A percentile compares a stretch with the other conserved stretches of the same genome.
phyloP scores from a whole-genome alignment of 2,797 vertebrate species.

The Lagodon rhomboides region DNA sequence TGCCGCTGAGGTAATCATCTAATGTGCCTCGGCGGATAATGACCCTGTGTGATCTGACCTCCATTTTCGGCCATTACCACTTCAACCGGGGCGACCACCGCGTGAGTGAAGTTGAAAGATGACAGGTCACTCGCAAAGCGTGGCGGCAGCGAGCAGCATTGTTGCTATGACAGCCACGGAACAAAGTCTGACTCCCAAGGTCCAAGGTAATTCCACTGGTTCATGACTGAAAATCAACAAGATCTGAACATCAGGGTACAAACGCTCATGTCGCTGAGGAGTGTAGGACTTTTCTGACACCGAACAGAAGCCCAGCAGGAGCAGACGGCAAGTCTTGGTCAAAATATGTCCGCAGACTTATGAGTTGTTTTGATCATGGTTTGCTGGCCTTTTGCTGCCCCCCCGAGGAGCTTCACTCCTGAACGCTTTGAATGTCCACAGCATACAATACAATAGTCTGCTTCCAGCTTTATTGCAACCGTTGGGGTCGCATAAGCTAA shows the following conservation, averaged over 20 bases:
- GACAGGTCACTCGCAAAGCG: constrained; percentile 31
- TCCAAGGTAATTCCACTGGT: constrained; percentile 23
- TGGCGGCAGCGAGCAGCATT: constrained; percentile 18
- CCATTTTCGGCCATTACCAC: constrained; percentile 65
- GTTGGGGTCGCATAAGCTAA: too few relatives aligned
- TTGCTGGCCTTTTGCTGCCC: too few relatives aligned
- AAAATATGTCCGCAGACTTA: neutral
- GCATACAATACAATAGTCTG: too few relatives aligned
- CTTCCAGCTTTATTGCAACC: too few relatives aligned
- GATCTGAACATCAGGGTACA: constrained; percentile 16
- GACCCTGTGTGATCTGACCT: constrained; percentile 65
- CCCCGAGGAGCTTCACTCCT: too few relatives aligned
- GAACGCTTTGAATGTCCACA: too few relatives aligned
- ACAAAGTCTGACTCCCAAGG: constrained; percentile 13
- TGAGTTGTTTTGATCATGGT: too few relatives aligned
- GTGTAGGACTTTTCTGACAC: constrained; percentile 1
- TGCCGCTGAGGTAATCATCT: constrained; percentile 68
- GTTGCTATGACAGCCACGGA: constrained; percentile 46
- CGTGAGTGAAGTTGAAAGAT: constrained; percentile 47
- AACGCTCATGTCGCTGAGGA: neutral
- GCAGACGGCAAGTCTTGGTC: neutral
- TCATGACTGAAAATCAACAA: constrained; percentile 35
- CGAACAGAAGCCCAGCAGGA: neutral
- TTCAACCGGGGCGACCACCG: constrained; percentile 48
- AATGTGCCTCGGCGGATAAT: constrained; percentile 64